Evolutionary conservation across 2,797 vertebrate genomes (phyloP), one percentile per base, ranked within the genome.

Genomic region (Centropyge bicolor): DNA sequence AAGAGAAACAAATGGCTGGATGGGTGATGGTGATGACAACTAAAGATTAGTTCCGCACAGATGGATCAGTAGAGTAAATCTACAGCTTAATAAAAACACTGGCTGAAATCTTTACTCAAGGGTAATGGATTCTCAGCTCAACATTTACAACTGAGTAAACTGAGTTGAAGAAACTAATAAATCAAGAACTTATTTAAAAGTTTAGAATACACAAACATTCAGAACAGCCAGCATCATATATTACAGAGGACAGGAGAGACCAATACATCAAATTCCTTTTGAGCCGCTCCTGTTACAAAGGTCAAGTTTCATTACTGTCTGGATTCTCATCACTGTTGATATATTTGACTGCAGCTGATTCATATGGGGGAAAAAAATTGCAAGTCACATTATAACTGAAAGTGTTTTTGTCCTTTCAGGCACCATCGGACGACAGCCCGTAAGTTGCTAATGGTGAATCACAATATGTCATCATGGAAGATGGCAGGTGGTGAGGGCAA

Each of bases 41-140:
- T 59, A 17, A 56, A 71, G 77, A 75, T 82, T 79, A 70, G 31
- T 74, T 83, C n/a, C 67, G 52, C 31, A 51, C 40, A 78, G 70
- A 73, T 45, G 36, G 61, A 76, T 68, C 35, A 35, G 60, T 36
- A 22, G 22, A 78, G 31, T 45, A 76, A 81, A 72, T 64, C 27
- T 68, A 46, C 40, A 51, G 14, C n/a, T 74, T 54, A 36, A 65
- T 55, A 68, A 52, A 55, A 74, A 60, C 27, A 60, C 11, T 20
- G 36, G 13, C 49, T 38, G 24, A 62, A 69, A 74, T 71, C 43
- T 67, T 63, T 67, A 63, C 46, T 43, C 46, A 38, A 17, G 69
- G 22, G 38, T 46, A 19, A 76, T 70, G n/a, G 35, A 22, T 24
- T 45, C 52, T 56, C 45, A 40, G 12, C 19, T 55, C 59, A 16